A percentile compares a stretch with the other conserved stretches of the same genome.
Conservation (phyloP, 2,113 vertebrate species). For the Pangasianodon gigas region DNA sequence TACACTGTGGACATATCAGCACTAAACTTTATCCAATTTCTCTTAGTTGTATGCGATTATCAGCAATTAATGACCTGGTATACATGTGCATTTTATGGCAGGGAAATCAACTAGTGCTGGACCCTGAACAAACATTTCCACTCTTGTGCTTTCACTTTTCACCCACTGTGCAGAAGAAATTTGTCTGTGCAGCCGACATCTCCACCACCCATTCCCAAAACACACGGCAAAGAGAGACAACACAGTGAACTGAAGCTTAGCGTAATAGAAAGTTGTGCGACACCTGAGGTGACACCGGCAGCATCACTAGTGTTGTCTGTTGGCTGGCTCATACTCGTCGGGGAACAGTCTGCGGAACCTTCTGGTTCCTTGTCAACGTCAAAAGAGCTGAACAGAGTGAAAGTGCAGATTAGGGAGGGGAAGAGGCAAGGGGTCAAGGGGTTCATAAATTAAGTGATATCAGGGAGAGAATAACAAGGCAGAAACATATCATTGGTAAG, state of each 20-base stretch:
- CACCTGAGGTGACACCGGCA: conserved; percentile 54
- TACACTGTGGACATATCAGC: neutral
- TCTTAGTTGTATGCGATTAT: neutral
- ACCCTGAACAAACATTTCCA: neutral
- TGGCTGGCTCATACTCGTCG: conserved; percentile 56
- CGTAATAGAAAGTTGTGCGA: conserved; percentile 42
- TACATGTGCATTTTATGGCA: neutral
- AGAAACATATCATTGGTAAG: conserved; percentile 30
- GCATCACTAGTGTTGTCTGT: conserved; percentile 53
- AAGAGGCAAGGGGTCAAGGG: conserved; percentile 2
- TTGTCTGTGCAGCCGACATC: neutral
- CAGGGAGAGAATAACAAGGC: conserved; percentile 42
- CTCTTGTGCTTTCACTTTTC: neutral
- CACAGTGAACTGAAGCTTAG: conserved; percentile 15
- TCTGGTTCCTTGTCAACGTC: conserved; percentile 60
- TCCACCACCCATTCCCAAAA: conserved; percentile 9
- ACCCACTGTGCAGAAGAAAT: neutral
- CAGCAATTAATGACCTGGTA: neutral
- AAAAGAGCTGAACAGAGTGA: conserved; percentile 57
- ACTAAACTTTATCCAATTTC: neutral
- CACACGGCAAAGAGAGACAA: conserved; percentile 14
- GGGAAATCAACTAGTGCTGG: neutral
- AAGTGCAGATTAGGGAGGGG: conserved; percentile 42
- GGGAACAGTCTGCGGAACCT: conserved; percentile 55
- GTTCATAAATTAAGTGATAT: conserved; percentile 31